Conservation (phyloP, 2,888 invertebrate genomes). For the Saturnia japonica region DNA sequence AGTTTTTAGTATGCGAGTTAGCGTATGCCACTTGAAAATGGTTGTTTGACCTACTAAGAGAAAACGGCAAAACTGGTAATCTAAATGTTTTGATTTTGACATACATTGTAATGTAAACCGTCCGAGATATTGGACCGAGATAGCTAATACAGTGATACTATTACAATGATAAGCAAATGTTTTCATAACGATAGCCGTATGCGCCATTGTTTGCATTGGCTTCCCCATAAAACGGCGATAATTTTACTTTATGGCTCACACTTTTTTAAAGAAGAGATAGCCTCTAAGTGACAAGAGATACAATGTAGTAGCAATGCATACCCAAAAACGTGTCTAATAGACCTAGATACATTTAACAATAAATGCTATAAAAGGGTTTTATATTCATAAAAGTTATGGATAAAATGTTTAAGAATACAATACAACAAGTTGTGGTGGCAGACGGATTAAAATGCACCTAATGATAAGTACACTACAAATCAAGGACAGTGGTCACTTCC, state of each 20-base stretch:
- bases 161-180: constrained; percentile 3
- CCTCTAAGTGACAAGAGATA: too few species aligned
- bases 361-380: not conserved
- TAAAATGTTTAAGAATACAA: too few species aligned
- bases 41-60: not conserved
- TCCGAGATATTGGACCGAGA: not conserved
- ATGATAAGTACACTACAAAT: not conserved
- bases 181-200: not conserved
- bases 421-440: too few species aligned
- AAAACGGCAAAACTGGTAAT: not conserved
- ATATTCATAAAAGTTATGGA: too few species aligned
- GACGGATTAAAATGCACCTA: too few species aligned
- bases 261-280: not conserved
- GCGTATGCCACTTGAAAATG: not conserved
- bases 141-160: constrained; percentile 6
- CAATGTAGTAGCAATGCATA: too few species aligned
- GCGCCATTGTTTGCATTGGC: not conserved
- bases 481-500: not conserved
- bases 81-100: not conserved
- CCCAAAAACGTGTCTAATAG: too few species aligned
- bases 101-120: not conserved
- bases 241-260: not conserved
- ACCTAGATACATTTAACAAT: not conserved
- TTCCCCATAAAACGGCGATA: not conserved
- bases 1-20: not conserved